A percentile compares a stretch with the other conserved stretches of the same genome.
phyloP scores from a whole-genome alignment of 1,140 invertebrate species.

The Nautilus pompilius region DNA sequence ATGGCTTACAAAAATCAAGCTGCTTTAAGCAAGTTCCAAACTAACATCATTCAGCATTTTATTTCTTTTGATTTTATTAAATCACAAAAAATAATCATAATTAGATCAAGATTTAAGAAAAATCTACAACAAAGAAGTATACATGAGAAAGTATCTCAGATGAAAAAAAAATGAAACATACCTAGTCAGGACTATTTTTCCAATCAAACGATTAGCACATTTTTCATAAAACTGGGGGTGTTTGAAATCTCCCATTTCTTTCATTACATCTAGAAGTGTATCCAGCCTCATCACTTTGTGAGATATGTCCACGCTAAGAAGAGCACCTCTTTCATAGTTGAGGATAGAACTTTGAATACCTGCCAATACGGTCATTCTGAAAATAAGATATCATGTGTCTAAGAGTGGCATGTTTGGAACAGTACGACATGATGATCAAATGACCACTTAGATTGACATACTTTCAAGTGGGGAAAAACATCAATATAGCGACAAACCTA shows the following conservation, averaged over 20 bases:
- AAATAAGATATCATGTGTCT: conserved; percentile 3
- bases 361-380: conserved; percentile 77
- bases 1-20: background rate
- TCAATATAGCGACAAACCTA: background rate
- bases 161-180: conserved; percentile 13
- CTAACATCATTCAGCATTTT: background rate
- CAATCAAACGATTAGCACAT: conserved; percentile 65
- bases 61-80: background rate
- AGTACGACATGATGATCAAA: background rate
- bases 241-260: conserved; percentile 44
- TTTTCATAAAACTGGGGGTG: conserved; percentile 57
- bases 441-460: background rate
- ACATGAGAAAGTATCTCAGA: background rate
- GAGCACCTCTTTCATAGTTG: conserved; percentile 78
- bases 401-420: background rate
- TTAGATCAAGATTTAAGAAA: background rate
- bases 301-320: conserved; percentile 79
- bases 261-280: conserved; percentile 74
- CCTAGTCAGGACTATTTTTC: conserved; percentile 74
- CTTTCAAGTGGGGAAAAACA: background rate
- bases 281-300: conserved; percentile 76
- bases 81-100: too few species aligned
- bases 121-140: background rate
- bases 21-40: background rate
- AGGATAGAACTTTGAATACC: conserved; percentile 79